phyloP scores from a whole-genome alignment of 2,797 vertebrate genomes.

The Salarias fasciatus region DNA sequence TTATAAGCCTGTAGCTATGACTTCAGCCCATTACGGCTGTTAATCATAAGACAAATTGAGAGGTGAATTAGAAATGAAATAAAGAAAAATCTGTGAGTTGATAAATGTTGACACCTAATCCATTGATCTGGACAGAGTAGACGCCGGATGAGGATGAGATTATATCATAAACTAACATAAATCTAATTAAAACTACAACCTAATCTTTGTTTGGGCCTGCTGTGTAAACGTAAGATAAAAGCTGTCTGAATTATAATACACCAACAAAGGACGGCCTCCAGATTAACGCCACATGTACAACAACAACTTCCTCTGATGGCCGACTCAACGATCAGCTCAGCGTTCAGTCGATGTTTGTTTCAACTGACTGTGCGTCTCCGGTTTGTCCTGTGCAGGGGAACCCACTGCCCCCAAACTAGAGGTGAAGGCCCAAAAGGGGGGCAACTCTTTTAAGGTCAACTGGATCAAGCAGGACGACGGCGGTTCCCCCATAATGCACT shows the following conservation, averaged over 20 bases:
- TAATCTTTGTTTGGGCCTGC: background rate
- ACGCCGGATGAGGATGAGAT: background rate
- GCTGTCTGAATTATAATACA: background rate
- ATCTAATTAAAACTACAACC: background rate
- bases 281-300: too few species aligned
- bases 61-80: too few species aligned
- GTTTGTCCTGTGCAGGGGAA: conserved; percentile 88
- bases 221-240: background rate
- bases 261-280: background rate
- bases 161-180: background rate
- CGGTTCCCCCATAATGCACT: conserved; percentile 94
- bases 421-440: conserved; percentile 84
- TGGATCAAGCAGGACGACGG: conserved; percentile 98
- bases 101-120: too few species aligned
- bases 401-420: conserved; percentile 93
- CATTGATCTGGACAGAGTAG: background rate
- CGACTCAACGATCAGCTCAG: background rate
- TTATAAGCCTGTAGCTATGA: too few species aligned
- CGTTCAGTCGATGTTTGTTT: background rate
- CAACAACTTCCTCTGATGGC: too few species aligned
- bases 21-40: too few species aligned
- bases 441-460: conserved; percentile 90
- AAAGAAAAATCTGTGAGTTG: too few species aligned
- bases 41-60: too few species aligned
- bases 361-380: conserved; percentile 44